These are phyloP conservation scores for Tribolium freemani DNA, from an alignment of 2,888 invertebrate genomes.

Conservation along the genomic window DNA sequence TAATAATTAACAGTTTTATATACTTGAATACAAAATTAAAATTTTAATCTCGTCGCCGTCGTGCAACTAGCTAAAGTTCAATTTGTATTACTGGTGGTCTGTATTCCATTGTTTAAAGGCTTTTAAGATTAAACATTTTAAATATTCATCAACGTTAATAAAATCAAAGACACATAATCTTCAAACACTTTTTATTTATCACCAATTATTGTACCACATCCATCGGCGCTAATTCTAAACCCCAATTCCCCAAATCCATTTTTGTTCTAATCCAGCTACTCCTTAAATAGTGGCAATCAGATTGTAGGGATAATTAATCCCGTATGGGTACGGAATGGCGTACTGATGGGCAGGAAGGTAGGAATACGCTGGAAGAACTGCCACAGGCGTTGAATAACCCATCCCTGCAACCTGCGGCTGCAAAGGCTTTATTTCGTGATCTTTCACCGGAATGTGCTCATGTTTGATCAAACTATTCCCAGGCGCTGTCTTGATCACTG, in stretches of 20 bases:
- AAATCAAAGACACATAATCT: background rate
- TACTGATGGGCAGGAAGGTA: constrained; percentile 41
- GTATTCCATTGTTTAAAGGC: no score
- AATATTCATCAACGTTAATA: background rate
- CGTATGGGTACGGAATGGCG: constrained; percentile 40
- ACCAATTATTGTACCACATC: constrained; percentile 29
- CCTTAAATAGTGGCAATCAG: constrained; percentile 26
- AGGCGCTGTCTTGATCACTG: constrained; percentile 29
- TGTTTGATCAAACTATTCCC: constrained; percentile 18
- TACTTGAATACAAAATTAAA: no score
- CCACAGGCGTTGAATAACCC: constrained; percentile 11
- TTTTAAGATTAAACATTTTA: background rate
- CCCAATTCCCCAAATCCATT: constrained; percentile 2
- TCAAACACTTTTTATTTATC: constrained; percentile 27
- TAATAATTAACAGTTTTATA: no score
- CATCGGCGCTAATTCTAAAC: constrained; percentile 17
- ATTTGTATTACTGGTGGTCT: no score
- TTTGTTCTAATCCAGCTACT: background rate
- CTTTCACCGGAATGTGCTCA: constrained; percentile 22
- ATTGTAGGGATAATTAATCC: constrained; percentile 42
- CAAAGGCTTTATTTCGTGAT: constrained; percentile 18
- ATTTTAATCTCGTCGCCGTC: no score
- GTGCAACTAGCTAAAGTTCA: no score
- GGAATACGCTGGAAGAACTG: constrained; percentile 27
- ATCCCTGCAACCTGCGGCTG: constrained; percentile 28